phyloP scores from a whole-genome alignment of 2,888 invertebrate genomes.

The Oxyteleia sp. region DNA sequence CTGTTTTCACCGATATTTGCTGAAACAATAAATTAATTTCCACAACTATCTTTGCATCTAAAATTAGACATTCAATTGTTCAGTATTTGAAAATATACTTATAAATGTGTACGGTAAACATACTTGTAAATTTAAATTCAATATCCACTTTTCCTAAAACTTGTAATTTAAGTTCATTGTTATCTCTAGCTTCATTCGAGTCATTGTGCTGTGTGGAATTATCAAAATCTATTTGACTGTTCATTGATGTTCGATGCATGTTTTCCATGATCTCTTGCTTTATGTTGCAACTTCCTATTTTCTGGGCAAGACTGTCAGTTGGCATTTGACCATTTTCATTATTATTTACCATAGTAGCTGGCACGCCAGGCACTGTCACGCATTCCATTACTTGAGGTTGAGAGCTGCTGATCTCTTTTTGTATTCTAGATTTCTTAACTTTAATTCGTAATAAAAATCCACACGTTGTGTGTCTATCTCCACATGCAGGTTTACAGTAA shows the following conservation, averaged over 20 bases:
- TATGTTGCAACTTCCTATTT: conserved; percentile 37
- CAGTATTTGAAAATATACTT: too few species aligned
- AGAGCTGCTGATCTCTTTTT: conserved; percentile 48
- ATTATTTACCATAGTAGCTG: conserved; percentile 33
- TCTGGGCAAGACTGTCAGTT: conserved; percentile 20
- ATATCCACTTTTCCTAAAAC: conserved; percentile 90
- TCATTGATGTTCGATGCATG: neutral
- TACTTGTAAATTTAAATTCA: conserved; percentile 91
- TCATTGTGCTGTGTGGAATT: neutral
- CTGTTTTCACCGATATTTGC: too few species aligned
- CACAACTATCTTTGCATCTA: too few species aligned
- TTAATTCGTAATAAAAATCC: conserved; percentile 93
- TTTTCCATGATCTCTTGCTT: conserved; percentile 57
- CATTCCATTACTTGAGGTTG: conserved; percentile 25
- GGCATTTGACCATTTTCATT: conserved; percentile 22
- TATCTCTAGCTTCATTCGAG: conserved; percentile 81
- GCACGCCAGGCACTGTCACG: conserved; percentile 44
- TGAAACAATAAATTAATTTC: too few species aligned
- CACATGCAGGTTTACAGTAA: conserved; percentile 93
- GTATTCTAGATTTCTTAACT: conserved; percentile 88
- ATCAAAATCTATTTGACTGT: neutral
- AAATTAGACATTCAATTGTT: too few species aligned
- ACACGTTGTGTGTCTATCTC: conserved; percentile 90
- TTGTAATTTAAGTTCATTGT: conserved; percentile 87
- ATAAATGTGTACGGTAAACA: too few species aligned